phyloP scores from a whole-genome alignment of 2,113 vertebrate genomes.

The Etheostoma spectabile region DNA sequence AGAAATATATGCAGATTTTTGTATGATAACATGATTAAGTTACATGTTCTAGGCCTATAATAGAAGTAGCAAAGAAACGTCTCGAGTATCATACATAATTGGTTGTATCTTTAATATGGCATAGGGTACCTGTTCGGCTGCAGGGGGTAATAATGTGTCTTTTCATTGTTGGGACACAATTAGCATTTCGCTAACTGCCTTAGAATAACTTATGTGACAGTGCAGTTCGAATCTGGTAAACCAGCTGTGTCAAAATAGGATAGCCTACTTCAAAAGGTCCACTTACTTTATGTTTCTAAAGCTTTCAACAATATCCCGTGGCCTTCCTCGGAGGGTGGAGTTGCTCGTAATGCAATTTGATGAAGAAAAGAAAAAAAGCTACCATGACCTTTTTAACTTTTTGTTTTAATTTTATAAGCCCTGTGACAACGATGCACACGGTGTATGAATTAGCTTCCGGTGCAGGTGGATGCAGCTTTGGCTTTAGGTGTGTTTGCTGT shows the following conservation, averaged over 20 bases:
- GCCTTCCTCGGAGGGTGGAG: neutral
- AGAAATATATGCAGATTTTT: neutral
- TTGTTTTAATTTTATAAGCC: neutral
- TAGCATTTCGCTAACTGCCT: neutral
- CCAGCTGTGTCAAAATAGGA: neutral
- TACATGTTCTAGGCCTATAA: no score
- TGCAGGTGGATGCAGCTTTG: neutral
- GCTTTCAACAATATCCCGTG: neutral
- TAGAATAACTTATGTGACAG: rapidly evolving
- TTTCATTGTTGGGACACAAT: neutral
- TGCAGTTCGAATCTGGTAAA: no score
- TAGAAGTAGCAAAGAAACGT: no score
- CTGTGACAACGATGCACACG: neutral
- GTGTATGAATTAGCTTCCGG: neutral
- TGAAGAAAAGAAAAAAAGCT: neutral
- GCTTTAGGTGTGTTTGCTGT: neutral
- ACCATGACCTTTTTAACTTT: neutral
- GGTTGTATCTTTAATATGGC: neutral
- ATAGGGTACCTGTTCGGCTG: no score
- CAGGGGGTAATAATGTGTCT: neutral
- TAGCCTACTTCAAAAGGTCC: neutral
- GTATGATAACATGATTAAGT: neutral
- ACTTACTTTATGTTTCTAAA: neutral
- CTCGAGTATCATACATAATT: no score
- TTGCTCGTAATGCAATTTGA: no score